phyloP scores from a whole-genome alignment of 2,113 vertebrate genomes.

The Furnarius figulus region DNA sequence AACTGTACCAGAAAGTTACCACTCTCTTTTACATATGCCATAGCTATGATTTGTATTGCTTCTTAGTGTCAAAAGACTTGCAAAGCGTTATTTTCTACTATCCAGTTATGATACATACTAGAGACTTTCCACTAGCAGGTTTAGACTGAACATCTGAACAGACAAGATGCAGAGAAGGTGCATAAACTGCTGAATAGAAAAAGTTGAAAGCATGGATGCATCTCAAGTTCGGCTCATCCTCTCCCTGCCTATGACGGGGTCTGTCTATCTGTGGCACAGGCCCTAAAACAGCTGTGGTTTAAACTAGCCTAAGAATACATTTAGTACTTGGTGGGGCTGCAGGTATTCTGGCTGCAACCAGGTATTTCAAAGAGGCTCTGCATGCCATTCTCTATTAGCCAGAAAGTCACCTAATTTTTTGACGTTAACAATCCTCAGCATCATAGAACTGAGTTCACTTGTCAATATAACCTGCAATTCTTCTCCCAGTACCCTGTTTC shows the following conservation, averaged over 20 bases:
- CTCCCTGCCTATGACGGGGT: fast-evolving
- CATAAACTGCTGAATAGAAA: background rate
- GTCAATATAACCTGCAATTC: background rate
- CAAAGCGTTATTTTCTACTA: background rate
- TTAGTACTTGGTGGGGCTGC: background rate
- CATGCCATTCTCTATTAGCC: background rate
- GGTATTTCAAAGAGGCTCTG: background rate
- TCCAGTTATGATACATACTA: background rate
- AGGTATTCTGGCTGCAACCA: background rate
- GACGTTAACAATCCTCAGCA: background rate
- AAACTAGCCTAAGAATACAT: background rate
- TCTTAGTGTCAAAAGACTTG: background rate
- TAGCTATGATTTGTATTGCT: background rate
- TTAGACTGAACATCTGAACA: background rate
- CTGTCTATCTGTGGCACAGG: background rate
- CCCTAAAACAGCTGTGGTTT: background rate
- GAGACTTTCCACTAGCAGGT: background rate
- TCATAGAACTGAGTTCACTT: background rate
- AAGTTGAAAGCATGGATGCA: fast-evolving
- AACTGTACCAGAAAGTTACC: background rate
- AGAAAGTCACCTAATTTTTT: background rate
- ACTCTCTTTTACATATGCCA: background rate
- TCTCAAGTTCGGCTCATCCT: background rate
- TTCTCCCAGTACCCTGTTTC: background rate
- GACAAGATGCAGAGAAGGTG: background rate